phyloP scores from a whole-genome alignment of 1,140 invertebrate genomes.

The Chrysomallon squamiferum region DNA sequence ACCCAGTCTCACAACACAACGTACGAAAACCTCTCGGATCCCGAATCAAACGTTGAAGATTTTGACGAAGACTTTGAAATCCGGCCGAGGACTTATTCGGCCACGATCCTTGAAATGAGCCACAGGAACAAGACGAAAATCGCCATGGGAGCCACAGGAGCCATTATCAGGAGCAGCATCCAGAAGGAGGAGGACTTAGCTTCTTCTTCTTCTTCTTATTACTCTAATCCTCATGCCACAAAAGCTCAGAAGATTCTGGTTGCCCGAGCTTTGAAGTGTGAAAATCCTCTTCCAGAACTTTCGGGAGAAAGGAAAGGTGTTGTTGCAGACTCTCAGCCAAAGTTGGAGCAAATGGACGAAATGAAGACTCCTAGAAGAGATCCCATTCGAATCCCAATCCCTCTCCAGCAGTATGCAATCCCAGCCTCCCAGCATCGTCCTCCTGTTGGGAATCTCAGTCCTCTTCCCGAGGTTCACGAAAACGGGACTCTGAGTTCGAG shows the following conservation, averaged over 20 bases:
- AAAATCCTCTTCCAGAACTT: neutral
- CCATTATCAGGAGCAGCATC: neutral
- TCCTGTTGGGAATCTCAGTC: neutral
- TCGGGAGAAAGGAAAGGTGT: neutral
- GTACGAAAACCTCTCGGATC: neutral
- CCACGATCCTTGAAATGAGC: neutral
- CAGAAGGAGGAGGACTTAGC: neutral
- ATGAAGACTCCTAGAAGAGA: no score
- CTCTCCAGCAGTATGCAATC: no score
- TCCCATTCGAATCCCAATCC: no score
- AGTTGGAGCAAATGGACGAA: no score
- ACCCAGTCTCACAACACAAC: neutral
- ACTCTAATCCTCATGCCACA: neutral
- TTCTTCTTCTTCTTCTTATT: neutral
- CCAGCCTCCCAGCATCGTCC: no score
- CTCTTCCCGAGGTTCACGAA: neutral
- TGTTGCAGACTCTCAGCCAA: no score
- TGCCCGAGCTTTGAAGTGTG: neutral
- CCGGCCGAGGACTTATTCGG: neutral
- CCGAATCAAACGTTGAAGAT: neutral
- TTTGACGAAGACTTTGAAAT: constrained; percentile 5
- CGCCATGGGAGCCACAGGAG: neutral
- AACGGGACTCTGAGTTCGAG: constrained; percentile 1
- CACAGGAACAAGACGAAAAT: neutral
- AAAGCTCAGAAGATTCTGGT: constrained; percentile 1